A percentile compares a stretch with the other conserved stretches of the same genome.
These are phyloP conservation scores for Cyclophora punctaria DNA, from an alignment of 2,888 invertebrate genomes.

Conservation along the genomic window DNA sequence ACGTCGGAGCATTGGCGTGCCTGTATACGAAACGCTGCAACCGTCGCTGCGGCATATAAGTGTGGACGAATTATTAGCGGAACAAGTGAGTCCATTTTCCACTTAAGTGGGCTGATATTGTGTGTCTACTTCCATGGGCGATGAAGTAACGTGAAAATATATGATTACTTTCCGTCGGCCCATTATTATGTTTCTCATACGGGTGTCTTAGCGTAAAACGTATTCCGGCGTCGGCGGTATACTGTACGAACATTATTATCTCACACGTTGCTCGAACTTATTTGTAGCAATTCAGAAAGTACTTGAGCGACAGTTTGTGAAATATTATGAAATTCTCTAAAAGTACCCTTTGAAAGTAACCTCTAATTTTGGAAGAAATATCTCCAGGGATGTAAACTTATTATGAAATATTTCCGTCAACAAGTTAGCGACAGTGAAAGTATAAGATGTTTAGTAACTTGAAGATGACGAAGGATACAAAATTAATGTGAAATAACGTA, in stretches of 20 bases:
- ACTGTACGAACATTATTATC: no score
- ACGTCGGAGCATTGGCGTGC: conserved; percentile 26
- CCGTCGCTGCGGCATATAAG: conserved; percentile 20
- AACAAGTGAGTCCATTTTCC: conserved; percentile 29
- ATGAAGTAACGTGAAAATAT: not conserved
- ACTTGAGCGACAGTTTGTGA: no score
- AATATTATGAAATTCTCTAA: not conserved
- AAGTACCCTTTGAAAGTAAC: conserved; percentile 13
- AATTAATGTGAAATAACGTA: no score
- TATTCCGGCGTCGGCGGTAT: no score
- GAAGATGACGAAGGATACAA: no score
- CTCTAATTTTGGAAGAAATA: conserved; percentile 34
- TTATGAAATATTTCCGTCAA: conserved; percentile 40
- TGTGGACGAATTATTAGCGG: conserved; percentile 26
- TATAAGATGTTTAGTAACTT: no score
- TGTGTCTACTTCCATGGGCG: conserved; percentile 3
- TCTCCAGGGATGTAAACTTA: conserved; percentile 33
- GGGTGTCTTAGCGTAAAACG: no score
- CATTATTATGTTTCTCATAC: no score
- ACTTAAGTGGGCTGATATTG: conserved; percentile 1
- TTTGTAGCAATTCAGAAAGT: no score
- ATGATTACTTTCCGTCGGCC: no score
- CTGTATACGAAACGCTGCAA: conserved; percentile 21
- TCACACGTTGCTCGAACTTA: no score
- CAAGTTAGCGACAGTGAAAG: conserved; percentile 15